phyloP scores from a whole-genome alignment of 2,797 vertebrate species.

The Yasuhikotakia modesta region DNA sequence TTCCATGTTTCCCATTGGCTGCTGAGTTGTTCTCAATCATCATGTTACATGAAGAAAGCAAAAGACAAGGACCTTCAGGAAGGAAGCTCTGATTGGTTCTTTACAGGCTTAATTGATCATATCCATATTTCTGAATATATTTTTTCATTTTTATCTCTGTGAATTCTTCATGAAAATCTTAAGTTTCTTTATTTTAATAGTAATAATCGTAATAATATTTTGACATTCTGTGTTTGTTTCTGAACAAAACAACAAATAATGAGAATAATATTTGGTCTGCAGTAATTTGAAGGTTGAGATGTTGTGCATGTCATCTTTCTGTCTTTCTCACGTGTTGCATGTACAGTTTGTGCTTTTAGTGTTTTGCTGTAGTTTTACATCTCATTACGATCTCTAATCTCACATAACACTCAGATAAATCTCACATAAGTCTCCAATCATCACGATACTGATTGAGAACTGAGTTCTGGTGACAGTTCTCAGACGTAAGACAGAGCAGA shows the following conservation, averaged over 20 bases:
- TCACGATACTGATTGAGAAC: constrained; percentile 8
- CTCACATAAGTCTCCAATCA: constrained; percentile 8
- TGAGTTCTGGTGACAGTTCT: background rate
- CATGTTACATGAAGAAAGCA: constrained; percentile 14
- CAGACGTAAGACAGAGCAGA: background rate
- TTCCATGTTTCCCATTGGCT: constrained; percentile 32
- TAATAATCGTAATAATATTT: background rate
- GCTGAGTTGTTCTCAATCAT: constrained; percentile 39
- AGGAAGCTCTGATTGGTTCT: background rate
- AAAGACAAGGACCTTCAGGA: background rate
- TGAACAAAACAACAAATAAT: background rate
- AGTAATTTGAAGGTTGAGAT: constrained; percentile 47
- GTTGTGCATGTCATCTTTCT: constrained; percentile 30
- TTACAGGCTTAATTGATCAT: background rate
- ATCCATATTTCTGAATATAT: background rate
- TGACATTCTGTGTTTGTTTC: background rate
- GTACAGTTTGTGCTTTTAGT: constrained; percentile 22
- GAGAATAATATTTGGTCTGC: constrained; percentile 2
- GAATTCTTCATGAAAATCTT: background rate
- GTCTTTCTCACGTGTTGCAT: constrained; percentile 40
- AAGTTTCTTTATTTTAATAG: too few relatives aligned
- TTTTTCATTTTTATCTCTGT: background rate
- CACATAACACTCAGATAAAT: background rate
- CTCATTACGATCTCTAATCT: background rate
- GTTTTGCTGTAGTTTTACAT: constrained; percentile 31